Base-by-base conservation (phyloP, 2,888 invertebrate genomes). In the Heliothis peltigera region DNA sequence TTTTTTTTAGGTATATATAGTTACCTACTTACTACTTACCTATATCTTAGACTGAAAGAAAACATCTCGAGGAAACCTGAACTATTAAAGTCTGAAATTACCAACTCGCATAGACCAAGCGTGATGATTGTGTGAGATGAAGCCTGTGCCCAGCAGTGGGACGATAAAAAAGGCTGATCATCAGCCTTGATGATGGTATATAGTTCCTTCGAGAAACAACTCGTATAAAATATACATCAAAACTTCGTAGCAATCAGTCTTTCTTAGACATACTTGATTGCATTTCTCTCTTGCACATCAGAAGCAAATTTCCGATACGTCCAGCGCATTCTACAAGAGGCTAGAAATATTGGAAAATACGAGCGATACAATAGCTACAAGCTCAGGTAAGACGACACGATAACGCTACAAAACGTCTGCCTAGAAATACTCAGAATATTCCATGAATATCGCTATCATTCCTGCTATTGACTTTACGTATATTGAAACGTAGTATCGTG, bases 271-370 rank as follows among this genome's bases (percentile, higher is more conserved):
- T n/a, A 39, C 51, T 32, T 7, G 4, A 39, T 6, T 4, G 10
- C 28, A 10, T 19, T 42, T 42, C 28, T 51, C 1, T 49, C 3
- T 19, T 15, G 18, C 39, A 35, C 12, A n/a, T 8, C 54, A 32
- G 22, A 22, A 10, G 32, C 0, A 25, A 39, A 49, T 66, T 43
- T 66, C 21, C 47, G 39, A 57, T 57, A 52, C 25, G 17, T 48
- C 43, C 42, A n/a, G 8, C 1, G 8, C 19, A 39, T 12, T 70
- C 17, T 8, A 22, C 35, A 49, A 44, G 47, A 53, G 19, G 44
- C 43, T 21, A 32, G 19, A 59, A 39, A 49, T 74, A 70, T 69
- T 53, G 68, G n/a, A 68, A 67, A 74, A 73, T 42, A 44, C 12
- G 7, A 7, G 19, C 43, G 25, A 28, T 19, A 74, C 60, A 74